A percentile compares a stretch with the other conserved stretches of the same genome.
phyloP scores from a whole-genome alignment of 2,888 invertebrate genomes.

The Glaucopsyche alexis region DNA sequence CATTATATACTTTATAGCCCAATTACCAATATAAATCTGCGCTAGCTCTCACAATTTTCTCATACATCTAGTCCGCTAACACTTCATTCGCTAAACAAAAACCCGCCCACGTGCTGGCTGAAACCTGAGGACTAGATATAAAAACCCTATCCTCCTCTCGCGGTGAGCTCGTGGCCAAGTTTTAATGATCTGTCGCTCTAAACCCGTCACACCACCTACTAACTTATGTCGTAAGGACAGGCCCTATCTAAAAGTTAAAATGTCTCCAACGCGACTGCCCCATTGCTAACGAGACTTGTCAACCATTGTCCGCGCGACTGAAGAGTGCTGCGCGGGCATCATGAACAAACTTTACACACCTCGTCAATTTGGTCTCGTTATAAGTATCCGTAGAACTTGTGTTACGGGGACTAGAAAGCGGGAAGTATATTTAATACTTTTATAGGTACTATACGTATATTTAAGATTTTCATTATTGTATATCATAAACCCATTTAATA shows the following conservation, averaged over 20 bases:
- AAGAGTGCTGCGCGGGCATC: too few relatives aligned
- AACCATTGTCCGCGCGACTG: too few relatives aligned
- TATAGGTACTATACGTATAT: too few relatives aligned
- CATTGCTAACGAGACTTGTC: neutral
- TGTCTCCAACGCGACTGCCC: neutral
- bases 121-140: neutral
- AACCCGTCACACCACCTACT: neutral
- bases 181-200: conserved; percentile 5
- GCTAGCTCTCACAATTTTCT: neutral
- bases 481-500: too few relatives aligned
- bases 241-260: neutral
- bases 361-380: too few relatives aligned
- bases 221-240: neutral
- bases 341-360: too few relatives aligned
- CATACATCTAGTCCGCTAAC: neutral
- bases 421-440: too few relatives aligned
- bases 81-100: neutral
- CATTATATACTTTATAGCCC: too few relatives aligned
- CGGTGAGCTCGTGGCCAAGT: neutral
- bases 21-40: too few relatives aligned
- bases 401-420: too few relatives aligned
- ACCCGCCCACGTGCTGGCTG: neutral
- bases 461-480: too few relatives aligned
- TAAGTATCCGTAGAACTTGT: too few relatives aligned
- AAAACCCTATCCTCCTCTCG: neutral